Percentiles rank a stretch among this genome's conserved stretches.
phyloP scores from a whole-genome alignment of 2,888 invertebrate species.

The Erebia aethiops region DNA sequence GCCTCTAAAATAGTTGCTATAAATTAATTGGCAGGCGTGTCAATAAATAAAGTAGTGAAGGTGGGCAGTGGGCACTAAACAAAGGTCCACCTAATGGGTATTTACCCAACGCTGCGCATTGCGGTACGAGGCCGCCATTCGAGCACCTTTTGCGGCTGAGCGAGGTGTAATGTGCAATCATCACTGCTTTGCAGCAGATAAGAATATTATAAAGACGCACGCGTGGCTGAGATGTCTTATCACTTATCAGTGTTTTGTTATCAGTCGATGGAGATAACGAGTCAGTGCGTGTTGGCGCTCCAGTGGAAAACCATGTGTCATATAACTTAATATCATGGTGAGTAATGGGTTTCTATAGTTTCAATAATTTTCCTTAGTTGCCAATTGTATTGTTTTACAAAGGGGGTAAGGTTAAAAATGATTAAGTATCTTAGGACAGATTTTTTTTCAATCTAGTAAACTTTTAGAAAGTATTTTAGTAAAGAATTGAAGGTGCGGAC shows the following conservation, averaged over 20 bases:
- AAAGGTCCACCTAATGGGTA: too few relatives aligned
- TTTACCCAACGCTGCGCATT: too few relatives aligned
- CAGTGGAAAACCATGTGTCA: constrained; percentile 33
- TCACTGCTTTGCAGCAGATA: neutral
- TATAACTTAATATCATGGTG: constrained; percentile 35
- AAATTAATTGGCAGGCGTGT: neutral
- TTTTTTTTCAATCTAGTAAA: too few relatives aligned
- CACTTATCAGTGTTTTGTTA: constrained; percentile 34
- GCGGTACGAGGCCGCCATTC: too few relatives aligned
- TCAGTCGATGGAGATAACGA: constrained; percentile 33
- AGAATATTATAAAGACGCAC: neutral
- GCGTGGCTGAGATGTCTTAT: constrained; percentile 30
- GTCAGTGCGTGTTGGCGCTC: constrained; percentile 36
- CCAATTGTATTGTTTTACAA: too few relatives aligned
- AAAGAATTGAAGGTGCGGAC: too few relatives aligned
- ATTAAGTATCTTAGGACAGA: too few relatives aligned
- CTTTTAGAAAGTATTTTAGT: too few relatives aligned
- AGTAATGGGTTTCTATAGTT: constrained; percentile 8
- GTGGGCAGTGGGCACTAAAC: too few relatives aligned
- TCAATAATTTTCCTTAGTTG: too few relatives aligned
- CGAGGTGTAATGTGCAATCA: neutral
- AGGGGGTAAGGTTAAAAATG: too few relatives aligned
- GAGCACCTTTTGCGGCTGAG: too few relatives aligned
- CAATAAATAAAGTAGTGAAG: neutral
- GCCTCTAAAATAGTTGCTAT: neutral